Base-by-base conservation (phyloP, 2,888 invertebrate species). In the Latheticus oryzae region DNA sequence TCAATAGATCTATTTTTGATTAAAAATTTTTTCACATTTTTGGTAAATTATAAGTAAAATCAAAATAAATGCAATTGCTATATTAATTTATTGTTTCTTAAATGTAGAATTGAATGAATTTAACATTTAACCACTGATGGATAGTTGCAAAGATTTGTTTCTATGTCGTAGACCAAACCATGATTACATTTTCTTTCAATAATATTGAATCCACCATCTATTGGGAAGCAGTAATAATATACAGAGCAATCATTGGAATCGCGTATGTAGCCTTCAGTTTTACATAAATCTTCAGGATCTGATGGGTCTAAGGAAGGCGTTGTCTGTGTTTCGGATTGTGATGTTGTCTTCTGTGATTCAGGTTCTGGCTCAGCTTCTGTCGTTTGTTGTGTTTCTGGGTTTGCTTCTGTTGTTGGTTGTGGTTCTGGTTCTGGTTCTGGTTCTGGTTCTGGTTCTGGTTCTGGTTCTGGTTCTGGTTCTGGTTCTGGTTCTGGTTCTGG, bases 161-260 rank as follows among this genome's bases (percentile, higher is more conserved):
- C 15, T 1, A 8, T 8, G 26, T 43, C 43, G 24, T 43, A 43
- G 7, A 28, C 28, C 43, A 43, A 28, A 5, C 43, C 43, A 11
- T 26, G 9, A 16, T 16, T 9, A 15, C 43, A 43, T 8, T 28
- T 28, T n/a, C 5, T n/a, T n/a, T 13, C 8, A 2, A 17, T 11
- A 5, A 1, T 5, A 5, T 3, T 8, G 11, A 43, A 30, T 8
- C 12, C 17, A 43, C 7, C 8, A 8, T 12, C 8, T 19, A 8
- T 8, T 5, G 11, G 8, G 5, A 16, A 5, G 8, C 43, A 43
- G 16, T 28, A 15, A 11, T 43, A 45, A 8, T 16, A 45, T 9
- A 30, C 11, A 3, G 30, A 3, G 8, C 45, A 45, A 12, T 45
- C 32, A 45, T 9, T 16, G 2, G 45, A 13, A 19, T 45, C 30